Conservation (phyloP, 2,113 vertebrate species). For the Dolichallabes microphthalmus region DNA sequence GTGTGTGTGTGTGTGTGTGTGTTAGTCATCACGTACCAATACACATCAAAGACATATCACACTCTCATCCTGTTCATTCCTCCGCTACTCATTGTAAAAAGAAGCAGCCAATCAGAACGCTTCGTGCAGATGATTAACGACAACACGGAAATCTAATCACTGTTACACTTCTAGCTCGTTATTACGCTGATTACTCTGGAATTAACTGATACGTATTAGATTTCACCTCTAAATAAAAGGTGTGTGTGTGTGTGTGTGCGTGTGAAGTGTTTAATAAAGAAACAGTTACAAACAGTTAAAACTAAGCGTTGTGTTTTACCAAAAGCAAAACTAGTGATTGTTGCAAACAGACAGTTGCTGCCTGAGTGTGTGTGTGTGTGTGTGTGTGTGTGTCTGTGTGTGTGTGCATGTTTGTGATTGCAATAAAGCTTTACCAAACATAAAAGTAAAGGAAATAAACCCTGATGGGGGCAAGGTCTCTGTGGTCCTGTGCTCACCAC, state of each 20-base stretch:
- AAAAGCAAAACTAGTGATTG: slow-evolving; percentile 10
- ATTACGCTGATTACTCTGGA: not conserved
- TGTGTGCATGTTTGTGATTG: not conserved
- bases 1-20: slow-evolving; percentile 17
- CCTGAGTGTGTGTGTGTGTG: not conserved
- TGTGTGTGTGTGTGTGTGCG: not conserved
- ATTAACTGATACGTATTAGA: not conserved
- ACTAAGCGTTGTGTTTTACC: not conserved
- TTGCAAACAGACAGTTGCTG: not conserved
- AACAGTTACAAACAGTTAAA: not conserved
- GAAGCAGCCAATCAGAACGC: not conserved
- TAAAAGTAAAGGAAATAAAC: slow-evolving; percentile 16
- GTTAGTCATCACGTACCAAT: slow-evolving; percentile 10
- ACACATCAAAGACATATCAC: not conserved
- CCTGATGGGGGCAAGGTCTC: not conserved
- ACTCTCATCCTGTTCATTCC: not conserved
- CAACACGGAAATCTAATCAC: not conserved
- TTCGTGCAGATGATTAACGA: not conserved
- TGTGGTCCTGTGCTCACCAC: not conserved
- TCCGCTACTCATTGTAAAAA: not conserved
- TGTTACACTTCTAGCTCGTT: not conserved
- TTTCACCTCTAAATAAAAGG: not conserved
- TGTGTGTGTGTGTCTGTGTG: not conserved
- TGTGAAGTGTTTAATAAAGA: too few relatives aligned
- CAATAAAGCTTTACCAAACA: not conserved